Evolutionary conservation across 2,113 vertebrate genomes (phyloP).

Genomic region (Crotalus helleri): DNA sequence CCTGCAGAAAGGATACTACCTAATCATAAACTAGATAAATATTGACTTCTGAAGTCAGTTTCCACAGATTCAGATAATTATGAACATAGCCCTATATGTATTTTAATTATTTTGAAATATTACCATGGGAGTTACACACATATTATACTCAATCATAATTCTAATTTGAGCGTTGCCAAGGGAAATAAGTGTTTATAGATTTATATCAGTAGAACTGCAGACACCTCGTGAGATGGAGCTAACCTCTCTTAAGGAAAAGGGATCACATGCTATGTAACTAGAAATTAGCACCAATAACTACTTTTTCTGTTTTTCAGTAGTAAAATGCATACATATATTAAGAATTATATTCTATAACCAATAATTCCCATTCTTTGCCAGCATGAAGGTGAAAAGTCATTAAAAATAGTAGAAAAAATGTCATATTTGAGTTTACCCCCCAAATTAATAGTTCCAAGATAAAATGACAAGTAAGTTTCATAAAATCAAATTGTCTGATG

Average conservation of each 20-base stretch:
- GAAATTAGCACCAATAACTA: neutral
- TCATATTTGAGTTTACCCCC: neutral
- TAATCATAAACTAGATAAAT: neutral
- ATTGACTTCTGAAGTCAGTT: neutral
- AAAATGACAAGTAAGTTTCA: constrained; percentile 5
- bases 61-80: neutral
- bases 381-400: neutral
- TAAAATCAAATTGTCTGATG: constrained; percentile 20
- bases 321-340: neutral
- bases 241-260: neutral
- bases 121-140: neutral
- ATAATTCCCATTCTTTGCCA: neutral
- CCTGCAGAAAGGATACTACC: neutral
- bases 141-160: neutral
- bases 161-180: neutral
- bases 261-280: neutral
- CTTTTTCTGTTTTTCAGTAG: neutral
- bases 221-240: neutral
- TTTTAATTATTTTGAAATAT: neutral
- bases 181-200: neutral
- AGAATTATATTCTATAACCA: neutral
- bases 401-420: too few relatives aligned
- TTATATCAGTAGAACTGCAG: neutral
- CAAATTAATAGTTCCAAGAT: neutral
- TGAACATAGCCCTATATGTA: neutral